Evolutionary conservation across 2,888 invertebrate genomes (phyloP), one percentile per base, ranked within the genome.

Genomic region (Adelphocoris suturalis): DNA sequence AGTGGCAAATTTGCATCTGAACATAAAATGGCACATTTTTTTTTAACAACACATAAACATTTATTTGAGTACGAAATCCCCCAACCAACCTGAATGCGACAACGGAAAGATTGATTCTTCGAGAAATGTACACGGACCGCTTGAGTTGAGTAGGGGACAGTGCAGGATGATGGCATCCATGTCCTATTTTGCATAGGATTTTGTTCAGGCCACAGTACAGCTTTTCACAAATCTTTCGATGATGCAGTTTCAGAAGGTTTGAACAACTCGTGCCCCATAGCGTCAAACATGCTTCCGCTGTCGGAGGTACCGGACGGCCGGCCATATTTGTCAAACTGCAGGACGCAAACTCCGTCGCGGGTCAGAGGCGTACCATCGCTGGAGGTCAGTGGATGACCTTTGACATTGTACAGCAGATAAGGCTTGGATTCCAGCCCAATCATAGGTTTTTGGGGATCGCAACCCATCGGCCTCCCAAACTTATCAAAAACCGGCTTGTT

Each of bases 291-390:
- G 16, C 37, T 87, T 12, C 61, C 76, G 28, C 85, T 85, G 5
- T 90, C 88, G 4, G 57, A 37, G 16, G 76, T 75, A 23, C 80
- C 11, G 16, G 75, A 19, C 0, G 91, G 90, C 23, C 91, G 55
- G 13, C 91, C 91, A 47, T 61, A 91, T 28, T 55, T 47, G 68
- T 91, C 91, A 28, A 91, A 91, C 55, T 23, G 55, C 3, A 91
- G 48, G 7, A 84, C 19, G 0, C 85, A 48, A 11, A 52, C 28
- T 0, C 90, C 89, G 46, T 85, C 55, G 0, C 47, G 52, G 19
- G 75, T 55, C 2, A 90, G 85, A 19, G 55, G 84, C 16, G 19
- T 90, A 55, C 90, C 91, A 48, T 76, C 37, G 78, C 68, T 90
- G 23, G 90, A 86, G 0, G 90, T 90, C 82, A 91, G 37, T 12